Percentiles rank a stretch among this genome's conserved stretches.
Conservation (phyloP, 2,888 invertebrate genomes). For the Schrankia costaestrigalis region DNA sequence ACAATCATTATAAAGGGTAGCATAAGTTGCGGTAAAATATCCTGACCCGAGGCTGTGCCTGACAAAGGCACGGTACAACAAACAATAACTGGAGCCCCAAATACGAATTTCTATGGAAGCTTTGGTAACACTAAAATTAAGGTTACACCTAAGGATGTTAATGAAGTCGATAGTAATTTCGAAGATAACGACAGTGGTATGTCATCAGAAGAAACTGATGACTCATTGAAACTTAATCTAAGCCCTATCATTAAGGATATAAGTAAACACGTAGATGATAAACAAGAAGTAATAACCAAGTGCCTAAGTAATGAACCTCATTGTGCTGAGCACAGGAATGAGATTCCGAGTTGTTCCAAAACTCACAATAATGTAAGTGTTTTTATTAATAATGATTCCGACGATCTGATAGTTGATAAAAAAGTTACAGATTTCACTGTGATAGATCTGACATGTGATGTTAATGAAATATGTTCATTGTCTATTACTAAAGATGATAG, state of each 20-base stretch:
- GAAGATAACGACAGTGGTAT: constrained; percentile 65
- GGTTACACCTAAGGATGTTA: constrained; percentile 32
- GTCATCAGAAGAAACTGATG: constrained; percentile 74
- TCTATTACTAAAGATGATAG: constrained; percentile 35
- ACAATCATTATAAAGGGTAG: constrained; percentile 64
- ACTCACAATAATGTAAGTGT: constrained; percentile 57
- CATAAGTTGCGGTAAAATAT: constrained; percentile 49
- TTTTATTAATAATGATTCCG: constrained; percentile 39
- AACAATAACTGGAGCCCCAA: constrained; percentile 36
- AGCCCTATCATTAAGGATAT: constrained; percentile 47
- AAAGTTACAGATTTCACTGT: constrained; percentile 62
- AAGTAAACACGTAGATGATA: constrained; percentile 42
- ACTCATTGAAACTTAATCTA: constrained; percentile 54
- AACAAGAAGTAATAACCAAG: constrained; percentile 59
- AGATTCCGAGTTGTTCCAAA: constrained; percentile 74
- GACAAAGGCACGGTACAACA: constrained; percentile 54
- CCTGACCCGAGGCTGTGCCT: constrained; percentile 77
- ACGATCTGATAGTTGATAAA: constrained; percentile 33
- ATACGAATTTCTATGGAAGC: constrained; percentile 59
- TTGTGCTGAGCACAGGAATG: constrained; percentile 64
- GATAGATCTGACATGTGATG: constrained; percentile 72
- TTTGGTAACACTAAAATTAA: constrained; percentile 59
- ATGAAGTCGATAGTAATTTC: constrained; percentile 27
- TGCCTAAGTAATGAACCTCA: constrained; percentile 70
- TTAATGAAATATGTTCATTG: constrained; percentile 45